phyloP scores from a whole-genome alignment of 2,797 vertebrate genomes.

The Nyctalus aviator region DNA sequence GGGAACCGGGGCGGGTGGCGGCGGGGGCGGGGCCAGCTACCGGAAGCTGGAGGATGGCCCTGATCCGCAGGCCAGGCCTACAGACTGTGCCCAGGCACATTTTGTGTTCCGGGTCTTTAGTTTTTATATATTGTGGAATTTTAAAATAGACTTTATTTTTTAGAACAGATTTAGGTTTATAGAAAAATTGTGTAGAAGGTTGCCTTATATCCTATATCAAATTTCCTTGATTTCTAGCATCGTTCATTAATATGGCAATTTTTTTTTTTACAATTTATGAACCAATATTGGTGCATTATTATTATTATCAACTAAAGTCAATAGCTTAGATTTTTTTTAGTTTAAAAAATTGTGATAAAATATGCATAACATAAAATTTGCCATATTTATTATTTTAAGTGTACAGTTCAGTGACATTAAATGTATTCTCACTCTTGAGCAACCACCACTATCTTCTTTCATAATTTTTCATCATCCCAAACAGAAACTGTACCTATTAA shows the following conservation, averaged over 20 bases:
- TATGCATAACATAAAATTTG: not conserved
- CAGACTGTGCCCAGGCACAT: no score
- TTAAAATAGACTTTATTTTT: constrained; percentile 14
- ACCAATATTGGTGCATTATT: not conserved
- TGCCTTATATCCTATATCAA: not conserved
- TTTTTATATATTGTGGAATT: not conserved
- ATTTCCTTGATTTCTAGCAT: not conserved
- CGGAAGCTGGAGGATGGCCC: no score
- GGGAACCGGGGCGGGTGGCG: no score
- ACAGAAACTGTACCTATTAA: not conserved
- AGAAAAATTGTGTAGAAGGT: constrained; percentile 18
- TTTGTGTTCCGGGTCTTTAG: no score
- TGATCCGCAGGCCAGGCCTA: no score
- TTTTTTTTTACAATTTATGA: not conserved
- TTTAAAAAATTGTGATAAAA: constrained; percentile 33
- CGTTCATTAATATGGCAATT: not conserved
- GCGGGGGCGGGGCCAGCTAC: no score
- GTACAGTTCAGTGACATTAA: not conserved
- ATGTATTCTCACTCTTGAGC: not conserved
- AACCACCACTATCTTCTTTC: not conserved
- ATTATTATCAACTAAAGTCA: not conserved
- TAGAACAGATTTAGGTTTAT: constrained; percentile 33
- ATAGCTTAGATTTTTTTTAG: constrained; percentile 28
- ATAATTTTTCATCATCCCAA: not conserved
- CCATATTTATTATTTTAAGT: constrained; percentile 29